Evolutionary conservation across 2,888 invertebrate genomes (phyloP).

Genomic region (Brenthis ino): DNA sequence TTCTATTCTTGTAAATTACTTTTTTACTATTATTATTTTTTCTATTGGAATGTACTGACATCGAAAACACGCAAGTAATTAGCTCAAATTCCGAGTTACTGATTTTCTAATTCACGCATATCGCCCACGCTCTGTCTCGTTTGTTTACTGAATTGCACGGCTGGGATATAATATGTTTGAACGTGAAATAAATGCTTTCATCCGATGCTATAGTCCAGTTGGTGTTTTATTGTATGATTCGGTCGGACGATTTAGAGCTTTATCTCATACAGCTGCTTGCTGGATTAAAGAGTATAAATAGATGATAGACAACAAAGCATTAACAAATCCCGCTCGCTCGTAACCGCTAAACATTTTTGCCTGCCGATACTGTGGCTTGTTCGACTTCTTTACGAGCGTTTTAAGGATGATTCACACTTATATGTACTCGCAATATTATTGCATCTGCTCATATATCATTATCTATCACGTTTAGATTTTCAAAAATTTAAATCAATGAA

Average conservation of each 20-base stretch:
- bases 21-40: too few species aligned
- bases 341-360: background rate
- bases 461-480: too few species aligned
- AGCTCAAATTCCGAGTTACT: constrained; percentile 51
- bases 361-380: constrained; percentile 22
- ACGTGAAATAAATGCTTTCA: constrained; percentile 67
- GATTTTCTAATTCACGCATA: constrained; percentile 61
- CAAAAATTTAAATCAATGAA: too few species aligned
- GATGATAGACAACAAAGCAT: constrained; percentile 70
- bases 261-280: constrained; percentile 78
- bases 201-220: constrained; percentile 62
- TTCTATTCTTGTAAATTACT: too few species aligned
- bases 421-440: too few species aligned
- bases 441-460: too few species aligned
- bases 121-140: constrained; percentile 65
- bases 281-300: constrained; percentile 74
- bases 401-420: constrained; percentile 1
- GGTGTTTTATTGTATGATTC: constrained; percentile 63
- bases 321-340: constrained; percentile 49
- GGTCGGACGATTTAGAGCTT: constrained; percentile 56
- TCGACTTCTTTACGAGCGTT: constrained; percentile 18
- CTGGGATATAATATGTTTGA: constrained; percentile 58
- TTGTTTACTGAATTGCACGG: constrained; percentile 72
- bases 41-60: constrained; percentile 1
- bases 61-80: constrained; percentile 32